phyloP scores from a whole-genome alignment of 2,797 vertebrate genomes.

The Sebastiscus tertius region DNA sequence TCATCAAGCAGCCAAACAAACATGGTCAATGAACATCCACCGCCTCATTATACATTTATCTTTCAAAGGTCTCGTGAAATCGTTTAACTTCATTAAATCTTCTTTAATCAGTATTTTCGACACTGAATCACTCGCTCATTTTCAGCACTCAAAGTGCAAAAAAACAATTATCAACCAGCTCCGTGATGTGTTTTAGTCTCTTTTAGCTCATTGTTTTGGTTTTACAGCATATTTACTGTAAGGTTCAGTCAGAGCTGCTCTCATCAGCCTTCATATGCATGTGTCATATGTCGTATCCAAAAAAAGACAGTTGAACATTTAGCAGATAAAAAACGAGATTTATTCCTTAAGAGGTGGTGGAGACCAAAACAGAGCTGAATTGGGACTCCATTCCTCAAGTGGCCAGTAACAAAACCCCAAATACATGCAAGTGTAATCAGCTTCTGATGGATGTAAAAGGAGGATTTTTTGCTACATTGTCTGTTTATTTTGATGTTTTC shows the following conservation, averaged over 20 bases:
- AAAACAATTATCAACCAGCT: not conserved
- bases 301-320: too few species aligned
- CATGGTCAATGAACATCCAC: not conserved
- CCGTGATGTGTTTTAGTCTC: not conserved
- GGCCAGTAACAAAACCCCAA: not conserved
- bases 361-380: not conserved
- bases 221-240: not conserved
- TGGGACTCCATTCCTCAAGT: too few species aligned
- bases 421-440: not conserved
- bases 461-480: not conserved
- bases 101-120: not conserved
- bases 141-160: not conserved
- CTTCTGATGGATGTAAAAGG: not conserved
- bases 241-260: not conserved
- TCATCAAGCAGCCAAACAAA: not conserved
- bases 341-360: not conserved
- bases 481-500: not conserved
- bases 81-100: not conserved
- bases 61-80: not conserved
- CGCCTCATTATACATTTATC: slow-evolving; percentile 10
- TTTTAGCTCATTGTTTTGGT: not conserved
- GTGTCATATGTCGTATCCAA: too few species aligned
- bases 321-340: too few species aligned
- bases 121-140: not conserved
- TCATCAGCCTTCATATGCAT: not conserved